Conservation (phyloP, 2,113 vertebrate genomes). For the Gobio gobio region DNA sequence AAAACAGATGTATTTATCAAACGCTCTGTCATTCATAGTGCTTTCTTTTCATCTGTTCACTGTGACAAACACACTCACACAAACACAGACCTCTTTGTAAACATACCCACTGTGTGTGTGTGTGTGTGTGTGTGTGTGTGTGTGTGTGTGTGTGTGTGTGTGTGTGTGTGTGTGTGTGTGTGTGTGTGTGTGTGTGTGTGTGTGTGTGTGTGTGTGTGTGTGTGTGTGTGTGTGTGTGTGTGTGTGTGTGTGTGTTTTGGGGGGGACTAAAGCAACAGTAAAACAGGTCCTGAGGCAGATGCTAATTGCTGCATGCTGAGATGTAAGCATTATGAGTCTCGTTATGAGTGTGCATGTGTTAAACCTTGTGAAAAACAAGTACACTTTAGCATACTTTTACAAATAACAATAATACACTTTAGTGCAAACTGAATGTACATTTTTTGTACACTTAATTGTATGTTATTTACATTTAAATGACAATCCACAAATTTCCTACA, state of each 20-base stretch:
- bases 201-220: not conserved
- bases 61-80: not conserved
- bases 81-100: not conserved
- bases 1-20: not conserved
- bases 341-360: not conserved
- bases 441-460: not conserved
- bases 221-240: not conserved
- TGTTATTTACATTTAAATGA: not conserved
- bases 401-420: not conserved
- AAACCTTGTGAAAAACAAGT: not conserved
- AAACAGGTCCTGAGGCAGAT: not conserved
- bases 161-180: not conserved
- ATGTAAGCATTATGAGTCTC: not conserved
- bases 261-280: not conserved
- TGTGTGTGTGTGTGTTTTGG: not conserved
- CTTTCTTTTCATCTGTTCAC: not conserved
- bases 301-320: not conserved
- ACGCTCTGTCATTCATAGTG: not conserved
- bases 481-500: no score
- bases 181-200: not conserved
- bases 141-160: no score
- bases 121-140: no score
- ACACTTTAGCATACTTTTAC: not conserved
- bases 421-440: not conserved
- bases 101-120: not conserved